phyloP scores from a whole-genome alignment of 2,113 vertebrate species.

The Lipophrys pholis region DNA sequence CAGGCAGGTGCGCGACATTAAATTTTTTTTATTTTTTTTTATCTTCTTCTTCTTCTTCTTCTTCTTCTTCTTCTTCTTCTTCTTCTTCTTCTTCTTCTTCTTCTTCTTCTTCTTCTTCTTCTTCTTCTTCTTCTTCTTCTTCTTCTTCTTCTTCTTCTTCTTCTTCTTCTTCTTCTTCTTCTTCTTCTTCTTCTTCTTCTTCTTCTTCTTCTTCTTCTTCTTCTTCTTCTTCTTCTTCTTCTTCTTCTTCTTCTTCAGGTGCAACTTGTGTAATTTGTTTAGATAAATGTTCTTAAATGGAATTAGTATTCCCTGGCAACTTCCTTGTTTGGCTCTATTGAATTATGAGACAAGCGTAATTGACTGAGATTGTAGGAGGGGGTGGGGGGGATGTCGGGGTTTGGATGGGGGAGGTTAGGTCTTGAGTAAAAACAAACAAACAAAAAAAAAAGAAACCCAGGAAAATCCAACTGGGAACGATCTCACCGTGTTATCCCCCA shows the following conservation, averaged over 20 bases:
- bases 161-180: no score
- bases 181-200: slow-evolving; percentile 26
- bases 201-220: slow-evolving; percentile 34
- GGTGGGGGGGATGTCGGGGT: not conserved
- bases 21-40: no score
- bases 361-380: slow-evolving; percentile 74
- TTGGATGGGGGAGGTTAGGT: no score
- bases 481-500: slow-evolving; percentile 19
- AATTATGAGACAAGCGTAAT: slow-evolving; percentile 75
- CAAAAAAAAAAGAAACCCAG: no score
- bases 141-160: no score
- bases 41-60: no score
- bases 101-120: no score
- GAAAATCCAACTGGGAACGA: slow-evolving; percentile 42
- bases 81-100: no score
- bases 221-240: slow-evolving; percentile 49
- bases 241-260: slow-evolving; percentile 51
- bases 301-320: slow-evolving; percentile 79
- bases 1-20: no score
- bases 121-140: no score
- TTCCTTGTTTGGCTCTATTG: slow-evolving; percentile 77
- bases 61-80: no score
- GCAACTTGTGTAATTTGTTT: slow-evolving; percentile 80
- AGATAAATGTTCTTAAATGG: slow-evolving; percentile 79
- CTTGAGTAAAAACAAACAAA: slow-evolving; percentile 11